A percentile compares a stretch with the other conserved stretches of the same genome.
Evolutionary conservation across 2,888 invertebrate species (phyloP).

Genomic region (Plebejus argus): DNA sequence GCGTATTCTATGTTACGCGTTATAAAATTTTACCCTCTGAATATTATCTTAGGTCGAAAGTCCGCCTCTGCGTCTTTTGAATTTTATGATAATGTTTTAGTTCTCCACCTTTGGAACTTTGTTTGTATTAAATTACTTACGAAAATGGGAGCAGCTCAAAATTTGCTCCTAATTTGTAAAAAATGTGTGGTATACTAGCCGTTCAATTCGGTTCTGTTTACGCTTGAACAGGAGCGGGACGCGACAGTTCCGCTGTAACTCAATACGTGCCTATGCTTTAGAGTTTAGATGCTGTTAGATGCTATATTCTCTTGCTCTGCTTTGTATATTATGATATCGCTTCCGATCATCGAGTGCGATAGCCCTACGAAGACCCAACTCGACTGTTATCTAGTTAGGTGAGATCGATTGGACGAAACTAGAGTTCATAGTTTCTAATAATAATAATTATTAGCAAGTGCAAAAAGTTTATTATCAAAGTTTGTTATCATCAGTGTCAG

Average conservation of each 20-base stretch:
- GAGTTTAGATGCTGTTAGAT: slow-evolving; percentile 20
- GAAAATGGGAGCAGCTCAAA: slow-evolving; percentile 10
- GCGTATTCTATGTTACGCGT: slow-evolving; percentile 7
- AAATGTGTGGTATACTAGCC: not conserved
- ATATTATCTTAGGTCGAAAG: slow-evolving; percentile 13
- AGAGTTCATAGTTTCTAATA: not conserved
- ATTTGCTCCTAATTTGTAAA: not conserved
- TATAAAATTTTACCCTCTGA: not conserved
- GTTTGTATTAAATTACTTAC: slow-evolving; percentile 20
- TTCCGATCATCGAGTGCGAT: not conserved
- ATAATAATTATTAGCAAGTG: not conserved
- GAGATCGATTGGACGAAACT: not conserved
- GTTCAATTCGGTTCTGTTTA: not conserved
- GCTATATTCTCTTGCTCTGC: slow-evolving; percentile 10
- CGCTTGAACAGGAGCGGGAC: not conserved
- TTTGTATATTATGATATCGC: slow-evolving; percentile 11
- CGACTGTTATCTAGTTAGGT: not conserved
- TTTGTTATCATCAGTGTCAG: slow-evolving; percentile 4
- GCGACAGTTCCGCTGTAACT: not conserved
- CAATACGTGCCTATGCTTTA: slow-evolving; percentile 24
- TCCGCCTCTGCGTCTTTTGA: slow-evolving; percentile 3
- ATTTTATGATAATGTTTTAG: not conserved
- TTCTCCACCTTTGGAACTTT: not conserved
- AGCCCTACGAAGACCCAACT: not conserved
- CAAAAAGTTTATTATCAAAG: not conserved